Evolutionary conservation across 2,888 invertebrate genomes (phyloP).

Genomic region (Adineta ricciae): DNA sequence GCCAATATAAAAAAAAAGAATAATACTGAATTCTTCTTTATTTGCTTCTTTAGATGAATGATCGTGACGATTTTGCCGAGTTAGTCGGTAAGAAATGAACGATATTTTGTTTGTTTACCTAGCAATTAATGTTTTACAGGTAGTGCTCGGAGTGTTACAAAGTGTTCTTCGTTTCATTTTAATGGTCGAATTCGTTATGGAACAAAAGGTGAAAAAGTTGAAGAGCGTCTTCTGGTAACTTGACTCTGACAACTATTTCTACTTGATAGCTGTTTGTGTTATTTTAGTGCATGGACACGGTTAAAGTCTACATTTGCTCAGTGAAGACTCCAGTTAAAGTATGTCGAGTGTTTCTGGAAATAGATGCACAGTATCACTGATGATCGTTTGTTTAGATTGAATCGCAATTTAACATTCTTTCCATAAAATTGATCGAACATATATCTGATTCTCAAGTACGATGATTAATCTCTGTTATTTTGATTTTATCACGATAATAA

Average conservation of each 20-base stretch:
- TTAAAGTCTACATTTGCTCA: background rate
- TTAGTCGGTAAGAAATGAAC: background rate
- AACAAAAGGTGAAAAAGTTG: slow-evolving; percentile 9
- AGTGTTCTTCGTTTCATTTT: background rate
- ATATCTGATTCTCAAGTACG: background rate
- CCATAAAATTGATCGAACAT: background rate
- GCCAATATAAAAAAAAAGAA: background rate
- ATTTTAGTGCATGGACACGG: slow-evolving; percentile 1
- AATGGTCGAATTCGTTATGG: slow-evolving; percentile 17
- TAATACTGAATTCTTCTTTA: too few species aligned
- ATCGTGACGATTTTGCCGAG: background rate
- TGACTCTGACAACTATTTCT: too few species aligned
- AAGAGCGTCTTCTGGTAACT: background rate
- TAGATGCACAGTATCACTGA: too few species aligned
- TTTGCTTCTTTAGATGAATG: background rate
- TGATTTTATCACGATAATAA: background rate
- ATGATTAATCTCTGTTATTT: background rate
- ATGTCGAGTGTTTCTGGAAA: background rate
- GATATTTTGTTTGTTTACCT: too few species aligned
- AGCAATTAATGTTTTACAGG: background rate
- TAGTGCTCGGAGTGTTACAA: background rate
- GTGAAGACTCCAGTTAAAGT: slow-evolving; percentile 9
- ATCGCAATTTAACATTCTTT: background rate
- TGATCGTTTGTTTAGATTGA: background rate
- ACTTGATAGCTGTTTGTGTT: background rate